Conservation (phyloP, 2,888 invertebrate species). For the Electrophaes corylata region DNA sequence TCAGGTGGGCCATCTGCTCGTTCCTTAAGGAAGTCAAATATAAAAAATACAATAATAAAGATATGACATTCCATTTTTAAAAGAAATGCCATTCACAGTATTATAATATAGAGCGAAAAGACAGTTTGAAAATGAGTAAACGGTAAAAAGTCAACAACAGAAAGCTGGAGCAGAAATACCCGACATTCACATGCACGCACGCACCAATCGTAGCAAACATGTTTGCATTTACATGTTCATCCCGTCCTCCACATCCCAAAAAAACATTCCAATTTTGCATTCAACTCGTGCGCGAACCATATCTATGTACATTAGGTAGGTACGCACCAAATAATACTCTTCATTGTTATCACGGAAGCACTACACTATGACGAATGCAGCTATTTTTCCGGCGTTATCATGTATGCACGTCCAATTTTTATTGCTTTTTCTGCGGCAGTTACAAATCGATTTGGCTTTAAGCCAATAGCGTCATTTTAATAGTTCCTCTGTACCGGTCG, state of each 20-base stretch:
- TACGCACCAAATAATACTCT: constrained; percentile 49
- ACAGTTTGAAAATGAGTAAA: not conserved
- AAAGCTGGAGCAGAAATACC: constrained; percentile 19
- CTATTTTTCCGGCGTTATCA: constrained; percentile 74
- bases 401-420: constrained; percentile 77
- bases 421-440: constrained; percentile 80
- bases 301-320: constrained; percentile 40
- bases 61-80: too few species aligned
- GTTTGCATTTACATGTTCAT: constrained; percentile 30
- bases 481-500: constrained; percentile 62
- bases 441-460: constrained; percentile 81
- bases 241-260: constrained; percentile 15
- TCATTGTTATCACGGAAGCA: constrained; percentile 63
- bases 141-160: constrained; percentile 7
- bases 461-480: constrained; percentile 79
- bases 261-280: constrained; percentile 27
- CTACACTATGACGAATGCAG: constrained; percentile 70
- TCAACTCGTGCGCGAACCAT: constrained; percentile 27
- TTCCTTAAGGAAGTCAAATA: too few species aligned
- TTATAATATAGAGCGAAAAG: too few species aligned
- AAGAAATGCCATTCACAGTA: too few species aligned
- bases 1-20: too few species aligned
- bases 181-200: constrained; percentile 23
- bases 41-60: too few species aligned
- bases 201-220: constrained; percentile 18